These are phyloP conservation scores for Psococerastis gibbosa DNA, from an alignment of 2,888 invertebrate species.

Conservation along the genomic window DNA sequence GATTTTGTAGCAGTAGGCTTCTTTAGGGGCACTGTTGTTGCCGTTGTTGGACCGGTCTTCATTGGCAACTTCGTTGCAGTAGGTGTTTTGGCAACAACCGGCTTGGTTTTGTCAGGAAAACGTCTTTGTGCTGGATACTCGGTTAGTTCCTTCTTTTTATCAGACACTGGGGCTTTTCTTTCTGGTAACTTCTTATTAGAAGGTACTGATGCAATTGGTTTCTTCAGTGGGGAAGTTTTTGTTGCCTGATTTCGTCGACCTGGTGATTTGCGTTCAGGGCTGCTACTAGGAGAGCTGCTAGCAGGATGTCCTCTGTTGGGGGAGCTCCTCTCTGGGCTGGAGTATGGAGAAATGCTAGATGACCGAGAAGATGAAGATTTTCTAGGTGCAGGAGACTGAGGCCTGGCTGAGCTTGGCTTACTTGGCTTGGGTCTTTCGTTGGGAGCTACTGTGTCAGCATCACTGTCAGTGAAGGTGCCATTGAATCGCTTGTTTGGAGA, in stretches of 20 bases:
- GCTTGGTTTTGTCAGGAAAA: not conserved
- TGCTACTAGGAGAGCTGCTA: constrained; percentile 10
- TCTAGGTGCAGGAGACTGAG: constrained; percentile 6
- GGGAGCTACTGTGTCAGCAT: not conserved
- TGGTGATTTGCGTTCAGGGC: constrained; percentile 14
- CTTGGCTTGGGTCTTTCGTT: constrained; percentile 6
- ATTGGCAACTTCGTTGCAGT: too few species aligned
- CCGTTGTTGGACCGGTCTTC: constrained; percentile 6
- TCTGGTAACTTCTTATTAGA: constrained; percentile 8
- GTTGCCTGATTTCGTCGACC: not conserved
- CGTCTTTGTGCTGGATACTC: constrained; percentile 5
- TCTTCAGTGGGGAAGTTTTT: not conserved
- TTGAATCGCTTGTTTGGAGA: constrained; percentile 3
- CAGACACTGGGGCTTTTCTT: not conserved
- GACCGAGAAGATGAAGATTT: constrained; percentile 13
- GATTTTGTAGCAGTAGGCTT: not conserved
- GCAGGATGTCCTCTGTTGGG: constrained; percentile 1
- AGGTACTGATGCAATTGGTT: constrained; percentile 5
- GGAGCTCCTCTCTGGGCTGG: constrained; percentile 17
- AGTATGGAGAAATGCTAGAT: constrained; percentile 16
- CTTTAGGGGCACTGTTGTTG: constrained; percentile 9
- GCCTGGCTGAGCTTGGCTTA: constrained; percentile 8
- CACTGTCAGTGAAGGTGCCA: not conserved
- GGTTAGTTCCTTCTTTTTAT: not conserved
- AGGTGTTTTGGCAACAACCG: too few species aligned